Conservation (phyloP, 2,888 invertebrate species). For the Cryptocephalus primarius region DNA sequence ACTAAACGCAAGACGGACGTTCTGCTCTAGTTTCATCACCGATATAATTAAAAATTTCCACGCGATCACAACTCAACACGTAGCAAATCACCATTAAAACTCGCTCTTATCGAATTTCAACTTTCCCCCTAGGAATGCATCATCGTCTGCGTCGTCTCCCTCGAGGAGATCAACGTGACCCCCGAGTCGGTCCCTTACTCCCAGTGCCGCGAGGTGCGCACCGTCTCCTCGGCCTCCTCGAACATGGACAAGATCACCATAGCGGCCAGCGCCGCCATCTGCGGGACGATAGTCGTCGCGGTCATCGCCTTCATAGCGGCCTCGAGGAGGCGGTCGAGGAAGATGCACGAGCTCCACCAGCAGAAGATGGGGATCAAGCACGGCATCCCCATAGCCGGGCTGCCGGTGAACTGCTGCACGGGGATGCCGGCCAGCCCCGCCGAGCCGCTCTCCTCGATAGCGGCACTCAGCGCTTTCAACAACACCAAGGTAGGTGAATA, state of each 20-base stretch:
- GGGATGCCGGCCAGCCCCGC: slow-evolving; percentile 64
- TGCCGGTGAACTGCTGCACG: slow-evolving; percentile 72
- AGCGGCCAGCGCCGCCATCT: slow-evolving; percentile 85
- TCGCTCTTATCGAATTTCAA: too few species aligned
- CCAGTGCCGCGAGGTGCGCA: slow-evolving; percentile 83
- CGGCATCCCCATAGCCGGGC: slow-evolving; percentile 57
- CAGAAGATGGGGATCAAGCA: slow-evolving; percentile 48
- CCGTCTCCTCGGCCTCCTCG: slow-evolving; percentile 69
- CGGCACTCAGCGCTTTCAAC: slow-evolving; percentile 75
- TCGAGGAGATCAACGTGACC: slow-evolving; percentile 80
- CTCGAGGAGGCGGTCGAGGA: slow-evolving; percentile 65
- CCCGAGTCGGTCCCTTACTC: slow-evolving; percentile 76
- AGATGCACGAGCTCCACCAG: slow-evolving; percentile 60
- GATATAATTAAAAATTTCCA: too few species aligned
- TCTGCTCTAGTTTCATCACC: too few species aligned
- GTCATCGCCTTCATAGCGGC: slow-evolving; percentile 85
- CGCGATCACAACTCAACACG: too few species aligned
- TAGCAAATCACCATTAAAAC: too few species aligned
- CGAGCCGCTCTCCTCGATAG: slow-evolving; percentile 71
- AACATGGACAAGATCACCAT: slow-evolving; percentile 95
- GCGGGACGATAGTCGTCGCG: slow-evolving; percentile 82
- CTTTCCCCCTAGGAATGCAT: slow-evolving; percentile 64
- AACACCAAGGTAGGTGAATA: slow-evolving; percentile 55
- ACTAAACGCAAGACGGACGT: too few species aligned
- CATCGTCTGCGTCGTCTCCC: slow-evolving; percentile 83